Conservation (phyloP, 2,888 invertebrate genomes). For the Andrena bucephala region DNA sequence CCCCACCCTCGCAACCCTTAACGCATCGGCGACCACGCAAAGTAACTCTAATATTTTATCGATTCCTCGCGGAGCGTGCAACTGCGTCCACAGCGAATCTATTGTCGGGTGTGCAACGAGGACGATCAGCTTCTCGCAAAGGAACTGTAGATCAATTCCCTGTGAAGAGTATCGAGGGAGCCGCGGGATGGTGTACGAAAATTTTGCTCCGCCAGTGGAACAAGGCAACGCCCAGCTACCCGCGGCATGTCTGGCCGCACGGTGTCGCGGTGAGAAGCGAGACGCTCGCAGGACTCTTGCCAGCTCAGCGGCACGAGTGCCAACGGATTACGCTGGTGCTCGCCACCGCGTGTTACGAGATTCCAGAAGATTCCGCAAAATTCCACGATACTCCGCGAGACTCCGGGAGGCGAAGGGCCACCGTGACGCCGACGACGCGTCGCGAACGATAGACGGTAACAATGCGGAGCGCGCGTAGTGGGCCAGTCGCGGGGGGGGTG, state of each 20-base stretch:
- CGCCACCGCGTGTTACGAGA: too few species aligned
- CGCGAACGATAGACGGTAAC: slow-evolving; percentile 21
- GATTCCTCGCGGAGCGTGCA: background rate
- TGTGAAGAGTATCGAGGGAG: too few species aligned
- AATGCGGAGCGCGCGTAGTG: background rate
- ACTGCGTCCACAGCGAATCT: too few species aligned
- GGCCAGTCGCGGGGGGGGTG: background rate
- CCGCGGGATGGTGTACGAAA: too few species aligned
- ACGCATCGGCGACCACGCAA: background rate
- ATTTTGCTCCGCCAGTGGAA: too few species aligned
- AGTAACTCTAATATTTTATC: background rate
- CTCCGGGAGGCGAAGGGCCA: background rate
- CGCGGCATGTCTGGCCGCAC: too few species aligned
- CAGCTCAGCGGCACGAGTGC: background rate
- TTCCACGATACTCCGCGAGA: background rate
- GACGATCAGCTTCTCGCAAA: too few species aligned
- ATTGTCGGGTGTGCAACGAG: too few species aligned
- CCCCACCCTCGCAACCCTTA: background rate
- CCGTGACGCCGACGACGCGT: background rate
- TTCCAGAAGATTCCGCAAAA: background rate
- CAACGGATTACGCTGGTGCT: background rate
- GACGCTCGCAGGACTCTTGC: background rate
- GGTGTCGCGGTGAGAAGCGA: background rate
- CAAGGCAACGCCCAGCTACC: too few species aligned
- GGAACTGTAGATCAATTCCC: too few species aligned